Base-by-base conservation (phyloP, 2,797 vertebrate genomes). In the Falco naumanni region DNA sequence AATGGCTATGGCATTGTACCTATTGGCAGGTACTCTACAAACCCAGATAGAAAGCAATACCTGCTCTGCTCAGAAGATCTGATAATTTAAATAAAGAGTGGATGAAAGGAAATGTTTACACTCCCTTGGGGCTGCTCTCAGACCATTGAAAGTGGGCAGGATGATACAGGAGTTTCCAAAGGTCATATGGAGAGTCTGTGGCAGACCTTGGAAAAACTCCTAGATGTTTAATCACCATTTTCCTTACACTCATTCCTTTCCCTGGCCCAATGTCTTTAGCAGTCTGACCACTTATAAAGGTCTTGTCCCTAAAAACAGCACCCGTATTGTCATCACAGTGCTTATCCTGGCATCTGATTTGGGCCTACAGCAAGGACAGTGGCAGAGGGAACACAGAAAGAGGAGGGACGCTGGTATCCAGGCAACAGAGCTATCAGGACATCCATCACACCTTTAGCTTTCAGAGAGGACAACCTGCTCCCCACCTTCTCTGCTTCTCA, bases 71-170 rank as follows among this genome's bases (percentile, higher is more conserved):
- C 64, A 77, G 64, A 84, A 64, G 69, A 89, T 54, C 39, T 56
- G 14, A 83, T 79, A 16, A 45, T 45, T 75, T 72, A 78, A 96
- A 88, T 85, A 68, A 84, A 51, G 70, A 92, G 48, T 18, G 53
- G 68, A 63, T 92, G 60, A 94, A 92, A 93, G 78, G 61, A 93
- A 34, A 9, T 15, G 37, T 85, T 91, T 87, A 50, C 59, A 57
- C 26, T 76, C 89, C 61, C 64, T 74, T 76, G 70, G 25, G 66
- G 24, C 78, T 75, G 37, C 29, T 45, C 21, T 93, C 88, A 63
- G 59, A 59, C 19, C 0, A 3, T 47, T 89, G 82, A 88, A 91
- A 69, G 48, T 39, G 33, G 43, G 82, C 87, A 95, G 84, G 34
- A 59, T 22, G 45, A 90, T n/a, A 59, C 28, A 81, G 63, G 56